A percentile compares a stretch with the other conserved stretches of the same genome.
Conservation (phyloP, 1,140 invertebrate species). For the Zaprionus taronus region DNA sequence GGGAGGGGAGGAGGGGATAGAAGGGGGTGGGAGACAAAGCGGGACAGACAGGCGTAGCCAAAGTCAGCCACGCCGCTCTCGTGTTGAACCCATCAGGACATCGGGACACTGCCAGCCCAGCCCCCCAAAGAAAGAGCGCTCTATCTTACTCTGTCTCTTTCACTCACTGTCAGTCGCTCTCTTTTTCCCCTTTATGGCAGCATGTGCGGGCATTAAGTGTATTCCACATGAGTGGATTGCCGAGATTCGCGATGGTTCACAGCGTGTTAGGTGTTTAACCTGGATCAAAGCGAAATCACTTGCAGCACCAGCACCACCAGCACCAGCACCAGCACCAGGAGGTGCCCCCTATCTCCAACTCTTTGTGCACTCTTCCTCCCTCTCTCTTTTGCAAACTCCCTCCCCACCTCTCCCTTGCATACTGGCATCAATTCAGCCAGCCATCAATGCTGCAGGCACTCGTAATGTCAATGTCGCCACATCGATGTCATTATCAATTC, state of each 20-base stretch:
- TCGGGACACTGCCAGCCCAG: slow-evolving; percentile 21
- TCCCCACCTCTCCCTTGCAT: background rate
- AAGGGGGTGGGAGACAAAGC: background rate
- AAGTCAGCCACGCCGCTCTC: slow-evolving; percentile 36
- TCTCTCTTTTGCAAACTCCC: background rate
- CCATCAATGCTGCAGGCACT: slow-evolving; percentile 20
- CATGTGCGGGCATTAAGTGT: slow-evolving; percentile 61
- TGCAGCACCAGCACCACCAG: slow-evolving; percentile 20
- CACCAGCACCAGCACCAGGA: no score
- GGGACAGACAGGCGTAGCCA: slow-evolving; percentile 4
- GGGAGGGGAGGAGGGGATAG: background rate
- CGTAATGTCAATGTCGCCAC: slow-evolving; percentile 44
- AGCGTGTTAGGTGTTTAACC: slow-evolving; percentile 68
- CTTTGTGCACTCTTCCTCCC: background rate
- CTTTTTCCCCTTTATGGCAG: slow-evolving; percentile 5
- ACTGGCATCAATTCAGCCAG: slow-evolving; percentile 1
- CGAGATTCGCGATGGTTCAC: slow-evolving; percentile 66
- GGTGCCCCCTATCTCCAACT: no score
- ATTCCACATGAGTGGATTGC: slow-evolving; percentile 69
- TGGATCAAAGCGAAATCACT: slow-evolving; percentile 68
- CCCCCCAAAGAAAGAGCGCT: background rate
- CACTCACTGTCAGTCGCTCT: background rate
- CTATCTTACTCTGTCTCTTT: background rate
- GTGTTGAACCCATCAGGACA: slow-evolving; percentile 33
- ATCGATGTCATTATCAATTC: slow-evolving; percentile 43